Base-by-base conservation (phyloP, 2,888 invertebrate species). In the Polylopha cassiicola region DNA sequence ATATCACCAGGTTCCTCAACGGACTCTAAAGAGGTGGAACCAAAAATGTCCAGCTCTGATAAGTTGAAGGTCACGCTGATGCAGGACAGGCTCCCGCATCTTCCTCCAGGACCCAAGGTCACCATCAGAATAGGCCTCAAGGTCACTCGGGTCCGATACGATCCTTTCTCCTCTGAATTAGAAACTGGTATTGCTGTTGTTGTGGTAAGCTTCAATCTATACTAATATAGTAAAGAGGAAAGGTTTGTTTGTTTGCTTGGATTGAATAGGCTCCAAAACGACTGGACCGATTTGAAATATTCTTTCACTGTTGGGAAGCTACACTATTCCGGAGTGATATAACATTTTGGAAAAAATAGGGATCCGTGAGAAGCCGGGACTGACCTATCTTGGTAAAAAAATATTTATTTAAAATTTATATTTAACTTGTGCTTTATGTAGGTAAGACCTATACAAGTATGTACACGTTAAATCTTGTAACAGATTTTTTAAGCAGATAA, bases 41-140 rank as follows among this genome's bases (percentile, higher is more conserved):
- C 62, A 1, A 70, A 73, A 7, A 48, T 88, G 18, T 85, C 89
- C 0, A 56, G 71, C 14, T 67, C 82, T 0, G 88, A 91, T 33
- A 75, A 73, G 36, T 66, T 92, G 11, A 73, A 87, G 41, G 69
- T 67, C n/a, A 72, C 84, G 8, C 49, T 90, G n/a, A 61, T 89
- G 1, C 55, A 66, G 29, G 70, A 78, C 28, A 87, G 68, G 22
- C 85, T 62, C 55, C 87, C 75, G 53, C 85, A 50, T 9, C 29
- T 74, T 2, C 55, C 79, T 0, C 78, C 80, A 0, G 59, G 50
- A 1, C 52, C 64, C 0, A 46, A 37, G 0, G 58, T 78, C 31
- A 46, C 47, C 1, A 72, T 81, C 0, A 55, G 56, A 7, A 30
- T 82, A 0, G 70, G 69, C 0, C 31, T 75, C 1, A 66, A 61